phyloP scores from a whole-genome alignment of 2,888 invertebrate species.

The Patella depressa region DNA sequence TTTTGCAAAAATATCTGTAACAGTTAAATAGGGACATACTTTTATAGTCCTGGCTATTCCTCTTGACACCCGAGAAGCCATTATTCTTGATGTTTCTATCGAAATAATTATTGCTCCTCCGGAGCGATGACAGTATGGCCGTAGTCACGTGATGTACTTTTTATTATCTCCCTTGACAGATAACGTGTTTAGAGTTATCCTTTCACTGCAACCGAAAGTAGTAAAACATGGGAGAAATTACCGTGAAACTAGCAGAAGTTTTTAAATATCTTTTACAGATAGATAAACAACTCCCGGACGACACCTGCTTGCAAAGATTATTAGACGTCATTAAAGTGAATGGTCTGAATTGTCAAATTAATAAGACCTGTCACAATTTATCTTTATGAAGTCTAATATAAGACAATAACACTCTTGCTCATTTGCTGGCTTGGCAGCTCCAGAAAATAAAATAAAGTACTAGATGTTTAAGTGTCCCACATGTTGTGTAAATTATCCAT shows the following conservation, averaged over 20 bases:
- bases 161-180: not conserved
- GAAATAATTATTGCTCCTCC: not conserved
- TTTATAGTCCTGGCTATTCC: slow-evolving; percentile 8
- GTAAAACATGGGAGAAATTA: no score
- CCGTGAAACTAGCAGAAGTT: slow-evolving; percentile 16
- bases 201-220: not conserved
- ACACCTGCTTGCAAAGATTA: slow-evolving; percentile 31
- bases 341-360: not conserved
- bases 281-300: slow-evolving; percentile 25
- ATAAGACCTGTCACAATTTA: no score
- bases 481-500: no score
- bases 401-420: no score
- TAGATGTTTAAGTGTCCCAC: no score
- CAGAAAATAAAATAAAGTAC: no score
- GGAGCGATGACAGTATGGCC: slow-evolving; percentile 1
- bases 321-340: slow-evolving; percentile 20
- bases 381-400: no score
- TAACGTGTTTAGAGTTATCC: not conserved
- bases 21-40: not conserved
- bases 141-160: not conserved
- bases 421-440: no score
- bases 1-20: no score
- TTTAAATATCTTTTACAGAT: slow-evolving; percentile 20
- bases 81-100: slow-evolving; percentile 12
- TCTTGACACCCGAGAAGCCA: slow-evolving; percentile 20